Base-by-base conservation (phyloP, 2,797 vertebrate species). In the Loriculus beryllinus region DNA sequence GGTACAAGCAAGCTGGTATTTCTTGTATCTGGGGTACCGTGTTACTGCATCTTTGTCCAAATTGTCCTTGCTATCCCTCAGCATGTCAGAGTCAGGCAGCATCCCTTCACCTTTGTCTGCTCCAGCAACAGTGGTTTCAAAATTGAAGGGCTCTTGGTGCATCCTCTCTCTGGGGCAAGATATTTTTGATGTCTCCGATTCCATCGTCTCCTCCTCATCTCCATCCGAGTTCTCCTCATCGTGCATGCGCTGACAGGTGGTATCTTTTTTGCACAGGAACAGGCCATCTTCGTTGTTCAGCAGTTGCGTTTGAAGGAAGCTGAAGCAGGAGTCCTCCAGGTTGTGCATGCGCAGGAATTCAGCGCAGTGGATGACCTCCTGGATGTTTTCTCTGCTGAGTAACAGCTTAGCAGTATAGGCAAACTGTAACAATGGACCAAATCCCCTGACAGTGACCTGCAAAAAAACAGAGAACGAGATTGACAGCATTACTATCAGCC, bases 341-440 rank as follows among this genome's bases (percentile, higher is more conserved):
- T 99, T 99, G 98, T 99, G 99, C 98, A 99, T 99, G 97, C 99
- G 99, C 98, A 99, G 98, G 98, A 99, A 99, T 97, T 99, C 98
- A 1, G 99, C 99, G 79, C 99, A 99, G 97, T 99, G 99, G 98
- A 99, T 99, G 98, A 99, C 99, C 98, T 99, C 99, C 95, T 99
- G 99, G 98, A 99, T 99, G 98, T 99, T 99, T 95, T 99, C 99
- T 98, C 98, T 98, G 98, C 99, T 99, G 98, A 99, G 99, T 96
- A 99, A 98, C 97, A 99, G 98, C 98, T 99, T 99, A 97, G 99
- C 99, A 84, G 99, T 99, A 98, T 99, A 99, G 98, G 99, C 99
- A 94, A 99, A 99, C 98, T 99, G 99, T 96, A 99, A 98, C 98
- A 99, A 98, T 78, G 99, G 99, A 97, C 99, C 99, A 93, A 99